These are phyloP conservation scores for Apeira syringaria DNA, from an alignment of 2,888 invertebrate species.

Conservation along the genomic window DNA sequence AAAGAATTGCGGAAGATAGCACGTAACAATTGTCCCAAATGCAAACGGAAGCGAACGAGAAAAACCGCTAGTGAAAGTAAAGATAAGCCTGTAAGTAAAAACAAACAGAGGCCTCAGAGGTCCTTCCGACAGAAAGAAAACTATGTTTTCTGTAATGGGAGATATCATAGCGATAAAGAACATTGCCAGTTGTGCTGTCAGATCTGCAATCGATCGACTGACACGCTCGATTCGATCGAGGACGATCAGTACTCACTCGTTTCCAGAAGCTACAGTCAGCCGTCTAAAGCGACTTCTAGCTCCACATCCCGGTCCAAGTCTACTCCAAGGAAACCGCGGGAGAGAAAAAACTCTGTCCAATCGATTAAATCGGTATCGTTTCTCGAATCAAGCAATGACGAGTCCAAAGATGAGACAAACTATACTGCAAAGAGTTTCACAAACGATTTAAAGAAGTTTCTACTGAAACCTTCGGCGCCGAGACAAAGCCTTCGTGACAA, in stretches of 20 bases:
- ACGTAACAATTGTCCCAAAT: conserved; percentile 69
- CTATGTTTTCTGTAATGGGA: conserved; percentile 65
- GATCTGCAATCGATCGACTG: conserved; percentile 65
- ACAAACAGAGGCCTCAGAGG: conserved; percentile 38
- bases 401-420: conserved; percentile 73
- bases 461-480: conserved; percentile 71
- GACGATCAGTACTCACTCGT: conserved; percentile 67
- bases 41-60: conserved; percentile 53
- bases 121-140: conserved; percentile 45
- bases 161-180: conserved; percentile 63
- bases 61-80: conserved; percentile 29
- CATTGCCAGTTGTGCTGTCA: conserved; percentile 71
- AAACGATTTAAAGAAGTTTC: conserved; percentile 75
- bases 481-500: conserved; percentile 73
- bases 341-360: conserved; percentile 72
- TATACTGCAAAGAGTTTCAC: conserved; percentile 80
- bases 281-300: conserved; percentile 37
- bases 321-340: conserved; percentile 42
- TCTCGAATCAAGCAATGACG: conserved; percentile 70
- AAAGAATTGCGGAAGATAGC: conserved; percentile 73
- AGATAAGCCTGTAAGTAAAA: conserved; percentile 34
- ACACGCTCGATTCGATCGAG: conserved; percentile 67
- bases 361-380: conserved; percentile 79
- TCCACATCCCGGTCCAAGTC: conserved; percentile 46
- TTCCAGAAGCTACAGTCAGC: conserved; percentile 63